These are phyloP conservation scores for Halocynthia roretzi DNA, from an alignment of 23 tunicate genomes.

Conservation along the genomic window DNA sequence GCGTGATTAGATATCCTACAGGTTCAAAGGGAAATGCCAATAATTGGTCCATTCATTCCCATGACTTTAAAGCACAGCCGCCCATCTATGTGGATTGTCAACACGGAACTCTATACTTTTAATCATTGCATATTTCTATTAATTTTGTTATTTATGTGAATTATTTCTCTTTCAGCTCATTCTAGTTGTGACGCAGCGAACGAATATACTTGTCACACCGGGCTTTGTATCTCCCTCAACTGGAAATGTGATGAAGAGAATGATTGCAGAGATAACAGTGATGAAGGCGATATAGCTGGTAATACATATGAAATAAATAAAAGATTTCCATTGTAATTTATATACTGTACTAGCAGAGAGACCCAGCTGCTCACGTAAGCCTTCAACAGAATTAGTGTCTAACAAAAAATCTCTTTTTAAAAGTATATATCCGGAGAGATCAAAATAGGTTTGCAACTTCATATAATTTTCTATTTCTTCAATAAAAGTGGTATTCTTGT, in stretches of 20 bases:
- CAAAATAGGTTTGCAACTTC: no score
- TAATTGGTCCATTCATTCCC: not conserved
- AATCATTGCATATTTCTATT: not conserved
- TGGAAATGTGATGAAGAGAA: constrained; percentile 48
- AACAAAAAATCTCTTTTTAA: no score
- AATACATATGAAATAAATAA: no score
- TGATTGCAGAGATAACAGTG: constrained; percentile 66
- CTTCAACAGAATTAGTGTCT: no score
- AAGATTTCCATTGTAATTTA: no score
- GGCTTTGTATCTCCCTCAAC: constrained; percentile 32
- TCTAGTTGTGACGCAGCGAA: not conserved
- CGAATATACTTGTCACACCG: constrained; percentile 29
- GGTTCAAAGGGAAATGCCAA: not conserved
- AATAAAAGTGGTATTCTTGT: no score
- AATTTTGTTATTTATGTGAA: not conserved
- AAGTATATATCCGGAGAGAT: no score
- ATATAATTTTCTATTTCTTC: no score
- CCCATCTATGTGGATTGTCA: no score
- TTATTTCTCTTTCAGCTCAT: constrained; percentile 3
- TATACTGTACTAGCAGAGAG: no score
- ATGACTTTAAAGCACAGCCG: no score
- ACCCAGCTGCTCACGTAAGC: no score
- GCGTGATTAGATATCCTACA: not conserved
- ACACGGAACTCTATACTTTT: not conserved
- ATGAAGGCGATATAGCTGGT: constrained; percentile 17